Evolutionary conservation across 2,888 invertebrate species (phyloP).

Genomic region (Ophion costatus): DNA sequence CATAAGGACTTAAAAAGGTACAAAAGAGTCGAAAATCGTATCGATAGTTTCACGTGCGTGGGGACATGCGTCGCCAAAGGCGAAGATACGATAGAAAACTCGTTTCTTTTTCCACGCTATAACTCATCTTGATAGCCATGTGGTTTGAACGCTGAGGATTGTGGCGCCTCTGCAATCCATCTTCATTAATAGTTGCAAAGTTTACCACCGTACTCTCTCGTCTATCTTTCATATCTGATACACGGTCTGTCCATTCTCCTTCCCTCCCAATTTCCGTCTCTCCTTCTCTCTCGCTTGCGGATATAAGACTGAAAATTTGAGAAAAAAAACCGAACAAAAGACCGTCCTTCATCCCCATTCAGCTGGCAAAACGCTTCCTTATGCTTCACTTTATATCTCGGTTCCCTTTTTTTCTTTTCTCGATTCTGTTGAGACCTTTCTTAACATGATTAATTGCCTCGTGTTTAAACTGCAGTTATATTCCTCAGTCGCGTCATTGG

Average conservation of each 20-base stretch:
- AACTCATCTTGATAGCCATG: slow-evolving; percentile 11
- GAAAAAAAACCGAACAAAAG: slow-evolving; percentile 40
- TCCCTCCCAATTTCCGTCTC: background rate
- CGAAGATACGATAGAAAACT: background rate
- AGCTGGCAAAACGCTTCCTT: slow-evolving; percentile 32
- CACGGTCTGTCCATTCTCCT: background rate
- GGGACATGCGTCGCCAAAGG: background rate
- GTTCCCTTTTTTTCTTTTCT: background rate
- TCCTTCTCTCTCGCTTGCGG: background rate
- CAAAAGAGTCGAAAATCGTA: background rate
- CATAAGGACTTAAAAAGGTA: too few relatives aligned
- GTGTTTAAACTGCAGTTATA: background rate
- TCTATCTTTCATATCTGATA: slow-evolving; percentile 15
- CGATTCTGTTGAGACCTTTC: background rate
- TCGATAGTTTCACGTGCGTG: background rate
- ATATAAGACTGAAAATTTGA: background rate
- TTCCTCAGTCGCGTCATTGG: background rate
- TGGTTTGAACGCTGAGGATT: background rate
- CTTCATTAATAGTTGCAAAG: slow-evolving; percentile 59
- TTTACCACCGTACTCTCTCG: slow-evolving; percentile 21
- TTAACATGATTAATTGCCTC: slow-evolving; percentile 9
- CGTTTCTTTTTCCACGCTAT: slow-evolving; percentile 2
- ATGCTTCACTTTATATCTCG: slow-evolving; percentile 15
- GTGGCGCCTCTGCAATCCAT: slow-evolving; percentile 39
- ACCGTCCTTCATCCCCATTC: slow-evolving; percentile 15